A percentile compares a stretch with the other conserved stretches of the same genome.
Evolutionary conservation across 2,113 vertebrate genomes (phyloP).

Genomic region (Indicator indicator): DNA sequence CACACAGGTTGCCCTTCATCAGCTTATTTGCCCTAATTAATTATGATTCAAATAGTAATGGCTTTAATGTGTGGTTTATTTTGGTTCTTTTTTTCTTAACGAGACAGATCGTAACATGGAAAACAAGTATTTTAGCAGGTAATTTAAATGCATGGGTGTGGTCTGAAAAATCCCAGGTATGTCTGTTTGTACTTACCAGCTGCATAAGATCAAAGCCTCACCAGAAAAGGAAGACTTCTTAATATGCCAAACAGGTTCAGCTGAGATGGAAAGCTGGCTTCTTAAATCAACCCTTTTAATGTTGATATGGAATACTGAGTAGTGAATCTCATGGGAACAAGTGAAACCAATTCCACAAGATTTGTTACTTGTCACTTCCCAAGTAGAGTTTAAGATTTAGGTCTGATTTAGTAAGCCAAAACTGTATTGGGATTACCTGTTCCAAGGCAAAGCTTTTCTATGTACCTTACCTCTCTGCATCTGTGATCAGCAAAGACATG

Average conservation of each 20-base stretch:
- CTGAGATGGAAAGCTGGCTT: background rate
- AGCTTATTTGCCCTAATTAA: background rate
- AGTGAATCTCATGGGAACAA: background rate
- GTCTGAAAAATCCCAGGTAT: background rate
- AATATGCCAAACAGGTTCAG: background rate
- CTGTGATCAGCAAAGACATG: background rate
- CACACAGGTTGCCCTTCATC: background rate
- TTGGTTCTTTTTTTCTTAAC: too few species aligned
- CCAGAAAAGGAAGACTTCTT: background rate
- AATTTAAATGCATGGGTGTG: background rate
- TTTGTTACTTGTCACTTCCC: background rate
- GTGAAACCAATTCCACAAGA: background rate
- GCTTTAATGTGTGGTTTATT: background rate
- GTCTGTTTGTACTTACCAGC: background rate
- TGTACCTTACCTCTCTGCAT: accelerated
- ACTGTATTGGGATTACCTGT: background rate
- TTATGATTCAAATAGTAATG: background rate
- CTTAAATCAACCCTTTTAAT: background rate
- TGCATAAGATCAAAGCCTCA: background rate
- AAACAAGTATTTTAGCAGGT: background rate
- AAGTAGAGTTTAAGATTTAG: background rate
- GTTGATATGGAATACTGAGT: background rate
- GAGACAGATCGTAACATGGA: background rate
- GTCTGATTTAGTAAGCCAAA: background rate
- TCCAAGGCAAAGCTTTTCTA: background rate